A percentile compares a stretch with the other conserved stretches of the same genome.
These are phyloP conservation scores for Pantelozetes paolii DNA, from an alignment of 2,888 invertebrate species.

Conservation along the genomic window DNA sequence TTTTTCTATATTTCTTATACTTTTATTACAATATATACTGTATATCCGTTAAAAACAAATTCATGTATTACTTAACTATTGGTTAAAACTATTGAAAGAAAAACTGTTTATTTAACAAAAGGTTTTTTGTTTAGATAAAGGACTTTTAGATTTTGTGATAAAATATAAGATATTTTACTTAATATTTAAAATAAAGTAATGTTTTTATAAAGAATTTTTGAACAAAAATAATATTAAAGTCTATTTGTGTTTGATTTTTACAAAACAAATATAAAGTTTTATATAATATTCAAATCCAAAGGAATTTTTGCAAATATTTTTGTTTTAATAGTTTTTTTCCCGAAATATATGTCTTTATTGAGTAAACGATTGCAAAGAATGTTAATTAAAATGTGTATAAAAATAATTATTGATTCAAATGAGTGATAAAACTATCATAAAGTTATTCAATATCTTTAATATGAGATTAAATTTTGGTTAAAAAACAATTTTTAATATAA, in stretches of 20 bases:
- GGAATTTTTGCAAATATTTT: neutral
- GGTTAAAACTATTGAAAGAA: too few species aligned
- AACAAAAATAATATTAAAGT: neutral
- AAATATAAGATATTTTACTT: neutral
- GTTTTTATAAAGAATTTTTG: neutral
- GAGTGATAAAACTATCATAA: too few species aligned
- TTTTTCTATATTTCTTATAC: neutral
- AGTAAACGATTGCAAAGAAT: too few species aligned
- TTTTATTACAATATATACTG: neutral
- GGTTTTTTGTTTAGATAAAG: neutral
- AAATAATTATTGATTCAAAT: too few species aligned
- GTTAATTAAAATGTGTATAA: too few species aligned
- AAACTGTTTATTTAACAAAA: slow-evolving; percentile 15
- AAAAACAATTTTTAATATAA: too few species aligned
- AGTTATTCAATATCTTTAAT: too few species aligned
- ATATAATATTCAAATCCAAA: neutral
- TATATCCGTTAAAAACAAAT: too few species aligned
- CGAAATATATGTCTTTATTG: neutral
- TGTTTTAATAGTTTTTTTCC: neutral
- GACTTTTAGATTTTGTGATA: neutral
- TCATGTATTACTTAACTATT: neutral
- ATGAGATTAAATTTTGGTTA: too few species aligned
- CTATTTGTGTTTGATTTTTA: neutral
- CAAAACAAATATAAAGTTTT: too few species aligned
- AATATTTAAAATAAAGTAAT: neutral